Percentiles rank a stretch among this genome's conserved stretches.
These are phyloP conservation scores for Slavum lentiscoides DNA, from an alignment of 2,888 invertebrate species.

Conservation along the genomic window DNA sequence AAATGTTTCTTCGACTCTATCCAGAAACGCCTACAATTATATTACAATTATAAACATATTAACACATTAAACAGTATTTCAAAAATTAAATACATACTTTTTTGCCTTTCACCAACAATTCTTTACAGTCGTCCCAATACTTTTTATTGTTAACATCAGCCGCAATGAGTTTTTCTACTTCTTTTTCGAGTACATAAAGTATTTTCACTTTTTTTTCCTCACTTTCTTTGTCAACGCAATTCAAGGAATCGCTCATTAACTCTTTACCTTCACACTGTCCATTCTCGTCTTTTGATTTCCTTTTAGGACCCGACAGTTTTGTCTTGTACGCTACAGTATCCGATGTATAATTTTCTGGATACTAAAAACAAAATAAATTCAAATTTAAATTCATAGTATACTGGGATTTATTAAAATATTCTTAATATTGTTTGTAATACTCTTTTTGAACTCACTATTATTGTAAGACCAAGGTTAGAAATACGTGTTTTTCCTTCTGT, in stretches of 20 bases:
- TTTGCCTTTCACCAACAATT: conserved; percentile 63
- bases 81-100: conserved; percentile 56
- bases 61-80: not conserved
- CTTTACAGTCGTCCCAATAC: conserved; percentile 70
- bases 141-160: conserved; percentile 68
- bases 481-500: conserved; percentile 66
- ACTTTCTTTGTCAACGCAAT: conserved; percentile 56
- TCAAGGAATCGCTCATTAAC: conserved; percentile 56
- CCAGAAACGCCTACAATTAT: conserved; percentile 65
- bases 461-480: conserved; percentile 61
- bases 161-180: conserved; percentile 62
- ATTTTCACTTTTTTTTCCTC: conserved; percentile 60
- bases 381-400: not conserved
- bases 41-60: no score
- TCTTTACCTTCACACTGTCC: conserved; percentile 14
- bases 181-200: conserved; percentile 60
- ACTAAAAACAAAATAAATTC: conserved; percentile 60
- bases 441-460: conserved; percentile 58
- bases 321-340: conserved; percentile 63
- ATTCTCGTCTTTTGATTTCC: conserved; percentile 57
- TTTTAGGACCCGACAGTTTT: conserved; percentile 60
- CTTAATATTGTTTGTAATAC: not conserved
- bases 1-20: conserved; percentile 69
- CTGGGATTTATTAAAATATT: not conserved
- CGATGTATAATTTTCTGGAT: conserved; percentile 74